Conservation (phyloP, 53 echinoderm and acorn worm species). For the Zoroaster sp. region DNA sequence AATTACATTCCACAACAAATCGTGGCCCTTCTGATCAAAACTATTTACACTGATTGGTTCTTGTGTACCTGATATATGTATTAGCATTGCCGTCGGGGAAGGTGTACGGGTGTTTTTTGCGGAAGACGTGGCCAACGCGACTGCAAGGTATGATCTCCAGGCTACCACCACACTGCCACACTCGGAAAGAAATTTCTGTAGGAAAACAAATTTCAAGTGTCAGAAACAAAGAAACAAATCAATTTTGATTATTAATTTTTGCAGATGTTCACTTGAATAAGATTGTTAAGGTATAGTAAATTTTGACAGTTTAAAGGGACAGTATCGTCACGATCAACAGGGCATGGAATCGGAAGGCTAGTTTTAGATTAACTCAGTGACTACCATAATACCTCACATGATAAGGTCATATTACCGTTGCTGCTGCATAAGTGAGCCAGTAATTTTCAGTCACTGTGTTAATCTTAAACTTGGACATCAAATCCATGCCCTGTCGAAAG, state of each 20-base stretch:
- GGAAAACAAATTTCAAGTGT: not conserved
- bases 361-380: too few species aligned
- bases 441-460: too few species aligned
- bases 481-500: not conserved
- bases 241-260: not conserved
- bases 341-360: too few species aligned
- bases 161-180: slow-evolving; percentile 98
- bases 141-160: slow-evolving; percentile 99
- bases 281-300: not conserved
- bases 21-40: too few species aligned
- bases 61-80: slow-evolving; percentile 86
- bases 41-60: too few species aligned
- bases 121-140: slow-evolving; percentile 97
- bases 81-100: slow-evolving; percentile 98
- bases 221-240: not conserved
- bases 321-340: too few species aligned
- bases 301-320: too few species aligned
- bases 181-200: slow-evolving; percentile 97
- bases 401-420: too few species aligned
- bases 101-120: slow-evolving; percentile 98
- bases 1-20: too few species aligned
- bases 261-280: not conserved
- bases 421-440: too few species aligned
- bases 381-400: too few species aligned
- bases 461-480: too few species aligned